Conservation (phyloP, 2,888 invertebrate genomes). For the Drosophila koepferae region DNA sequence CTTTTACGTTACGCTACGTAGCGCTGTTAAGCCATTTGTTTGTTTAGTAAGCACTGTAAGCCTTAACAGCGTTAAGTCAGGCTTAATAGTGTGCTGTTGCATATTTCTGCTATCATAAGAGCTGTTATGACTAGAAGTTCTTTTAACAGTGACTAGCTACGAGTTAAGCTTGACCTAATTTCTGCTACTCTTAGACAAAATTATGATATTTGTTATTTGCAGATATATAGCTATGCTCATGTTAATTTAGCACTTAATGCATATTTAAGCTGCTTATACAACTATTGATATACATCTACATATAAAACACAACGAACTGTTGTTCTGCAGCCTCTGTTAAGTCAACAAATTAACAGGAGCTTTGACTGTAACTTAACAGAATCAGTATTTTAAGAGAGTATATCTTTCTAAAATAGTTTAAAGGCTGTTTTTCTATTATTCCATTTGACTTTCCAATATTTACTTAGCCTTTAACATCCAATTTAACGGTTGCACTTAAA, state of each 20-base stretch:
- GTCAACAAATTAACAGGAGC: not conserved
- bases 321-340: not conserved
- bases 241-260: not conserved
- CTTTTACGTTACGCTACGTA: not conserved
- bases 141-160: too few species aligned
- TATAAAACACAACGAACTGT: not conserved
- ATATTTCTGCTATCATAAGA: not conserved
- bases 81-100: not conserved
- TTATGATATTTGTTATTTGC: not conserved
- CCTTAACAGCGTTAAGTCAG: not conserved
- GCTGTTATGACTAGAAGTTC: too few species aligned
- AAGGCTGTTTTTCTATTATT: not conserved
- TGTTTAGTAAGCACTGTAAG: not conserved
- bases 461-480: not conserved
- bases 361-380: not conserved
- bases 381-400: not conserved
- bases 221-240: not conserved
- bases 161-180: not conserved
- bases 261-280: too few species aligned
- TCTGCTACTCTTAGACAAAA: not conserved
- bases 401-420: too few species aligned
- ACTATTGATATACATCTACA: not conserved
- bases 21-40: not conserved
- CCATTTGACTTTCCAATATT: not conserved
- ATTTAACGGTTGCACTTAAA: not conserved